Evolutionary conservation across 2,113 vertebrate species (phyloP), one percentile per base, ranked within the genome.

Genomic region (Junco hyemalis): DNA sequence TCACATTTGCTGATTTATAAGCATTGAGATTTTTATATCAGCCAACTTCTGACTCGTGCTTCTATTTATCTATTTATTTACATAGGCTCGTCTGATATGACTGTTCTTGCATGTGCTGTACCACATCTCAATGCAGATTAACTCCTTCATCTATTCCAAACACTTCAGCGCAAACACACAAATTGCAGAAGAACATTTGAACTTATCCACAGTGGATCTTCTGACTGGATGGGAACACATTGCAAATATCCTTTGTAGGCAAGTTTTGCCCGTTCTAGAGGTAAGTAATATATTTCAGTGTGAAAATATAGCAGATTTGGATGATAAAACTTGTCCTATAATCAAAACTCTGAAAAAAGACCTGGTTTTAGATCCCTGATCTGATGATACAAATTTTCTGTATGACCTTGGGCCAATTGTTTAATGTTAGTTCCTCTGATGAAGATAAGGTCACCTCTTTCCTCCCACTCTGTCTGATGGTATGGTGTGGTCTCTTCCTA

Each of bases 1-100:
- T 93, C 84, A 64, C 54, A 59, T 61, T 89, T 86, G 28, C 44
- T 76, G 78, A 66, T 88, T 94, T 88, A 66, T 44, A 87, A 65
- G 31, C 22, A n/a, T 5, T 4, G 21, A 50, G 63, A 77, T 85
- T 95, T 95, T 72, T 83, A 83, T 38, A 77, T 36, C 71, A 80
- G 42, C 54, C 80, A 88, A 3, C 42, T 88, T 86, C 64, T 90
- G 35, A 78, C 66, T 71, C 57, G 47, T 80, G 18, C 45, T 77
- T 81, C 79, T 93, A 44, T 80, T 90, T 85, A 80, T 63, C 89
- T 87, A 47, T 84, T 76, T 92, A 64, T 83, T 92, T 93, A 80
- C 51, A 59, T 88, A 86, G 59, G n/a, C 38, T 68, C 48, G 59
- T 48, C 71, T 95, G 38, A 48, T 66, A 48, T 6, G 59, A 45